phyloP scores from a whole-genome alignment of 2,113 vertebrate genomes.

The Psittacula cyanocephala region DNA sequence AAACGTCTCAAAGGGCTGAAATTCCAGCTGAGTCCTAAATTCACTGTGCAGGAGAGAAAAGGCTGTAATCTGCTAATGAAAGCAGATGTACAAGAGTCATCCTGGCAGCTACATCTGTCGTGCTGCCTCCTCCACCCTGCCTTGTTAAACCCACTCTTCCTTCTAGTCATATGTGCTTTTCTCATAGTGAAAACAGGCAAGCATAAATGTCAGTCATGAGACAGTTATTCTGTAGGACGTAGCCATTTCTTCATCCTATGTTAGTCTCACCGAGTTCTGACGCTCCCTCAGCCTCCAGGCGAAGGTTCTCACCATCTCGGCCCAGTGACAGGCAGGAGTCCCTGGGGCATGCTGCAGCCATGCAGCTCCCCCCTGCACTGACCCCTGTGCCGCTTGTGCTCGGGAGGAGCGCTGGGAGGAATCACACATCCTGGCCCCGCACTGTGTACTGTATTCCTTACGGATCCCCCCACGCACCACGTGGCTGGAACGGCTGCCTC shows the following conservation, averaged over 20 bases:
- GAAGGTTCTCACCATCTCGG: background rate
- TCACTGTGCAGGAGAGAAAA: background rate
- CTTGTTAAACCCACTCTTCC: background rate
- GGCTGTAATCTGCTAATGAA: background rate
- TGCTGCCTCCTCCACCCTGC: background rate
- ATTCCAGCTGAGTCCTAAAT: background rate
- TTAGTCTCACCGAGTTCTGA: background rate
- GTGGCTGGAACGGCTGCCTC: fast-evolving
- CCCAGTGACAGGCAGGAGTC: fast-evolving
- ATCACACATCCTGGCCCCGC: fast-evolving
- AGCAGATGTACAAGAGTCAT: background rate
- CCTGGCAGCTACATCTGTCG: conserved; percentile 18
- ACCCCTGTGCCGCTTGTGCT: fast-evolving
- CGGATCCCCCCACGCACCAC: fast-evolving
- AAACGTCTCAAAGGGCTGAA: background rate
- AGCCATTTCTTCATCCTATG: background rate
- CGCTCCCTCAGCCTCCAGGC: background rate
- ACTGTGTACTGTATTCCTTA: fast-evolving
- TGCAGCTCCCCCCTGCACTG: fast-evolving
- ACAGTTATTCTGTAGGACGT: background rate
- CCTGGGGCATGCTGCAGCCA: background rate
- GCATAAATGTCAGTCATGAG: background rate
- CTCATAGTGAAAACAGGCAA: background rate
- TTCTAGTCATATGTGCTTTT: background rate
- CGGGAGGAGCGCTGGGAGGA: fast-evolving